A percentile compares a stretch with the other conserved stretches of the same genome.
These are phyloP conservation scores for Drosophila equinoxialis DNA, from an alignment of 1,140 invertebrate species.

Conservation along the genomic window DNA sequence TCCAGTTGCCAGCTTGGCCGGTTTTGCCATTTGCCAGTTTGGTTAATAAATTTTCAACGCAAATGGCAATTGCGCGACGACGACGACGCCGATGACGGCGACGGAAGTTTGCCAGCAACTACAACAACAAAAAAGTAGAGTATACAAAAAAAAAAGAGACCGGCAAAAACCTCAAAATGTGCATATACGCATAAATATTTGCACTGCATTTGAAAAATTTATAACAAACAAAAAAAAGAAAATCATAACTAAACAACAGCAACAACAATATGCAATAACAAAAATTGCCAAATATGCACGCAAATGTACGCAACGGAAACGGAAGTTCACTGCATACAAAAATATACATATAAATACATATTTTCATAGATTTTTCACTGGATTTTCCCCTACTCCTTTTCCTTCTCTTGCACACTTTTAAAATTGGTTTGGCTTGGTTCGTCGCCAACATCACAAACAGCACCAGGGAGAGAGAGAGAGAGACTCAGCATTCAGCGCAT, in stretches of 20 bases:
- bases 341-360: conserved; percentile 48
- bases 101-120: conserved; percentile 52
- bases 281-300: conserved; percentile 33
- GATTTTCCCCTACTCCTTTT: conserved; percentile 15
- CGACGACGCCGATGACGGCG: not conserved
- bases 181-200: conserved; percentile 70
- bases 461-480: no score
- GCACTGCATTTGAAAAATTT: conserved; percentile 60
- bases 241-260: conserved; percentile 18
- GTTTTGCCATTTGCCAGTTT: conserved; percentile 55
- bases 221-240: conserved; percentile 38
- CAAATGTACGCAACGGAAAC: conserved; percentile 62
- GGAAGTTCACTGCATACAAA: conserved; percentile 63
- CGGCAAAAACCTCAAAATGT: conserved; percentile 25
- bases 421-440: conserved; percentile 8
- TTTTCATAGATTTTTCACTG: conserved; percentile 40
- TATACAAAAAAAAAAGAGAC: conserved; percentile 3
- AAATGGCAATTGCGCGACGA: conserved; percentile 56
- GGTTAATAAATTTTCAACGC: conserved; percentile 75
- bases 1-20: conserved; percentile 54
- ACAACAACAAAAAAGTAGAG: conserved; percentile 1
- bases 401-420: conserved; percentile 6
- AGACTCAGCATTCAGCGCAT: conserved; percentile 15
- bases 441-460: not conserved
- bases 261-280: conserved; percentile 11